A percentile compares a stretch with the other conserved stretches of the same genome.
Conservation (phyloP, 1,140 invertebrate genomes). For the Dolichoris vasculosae region DNA sequence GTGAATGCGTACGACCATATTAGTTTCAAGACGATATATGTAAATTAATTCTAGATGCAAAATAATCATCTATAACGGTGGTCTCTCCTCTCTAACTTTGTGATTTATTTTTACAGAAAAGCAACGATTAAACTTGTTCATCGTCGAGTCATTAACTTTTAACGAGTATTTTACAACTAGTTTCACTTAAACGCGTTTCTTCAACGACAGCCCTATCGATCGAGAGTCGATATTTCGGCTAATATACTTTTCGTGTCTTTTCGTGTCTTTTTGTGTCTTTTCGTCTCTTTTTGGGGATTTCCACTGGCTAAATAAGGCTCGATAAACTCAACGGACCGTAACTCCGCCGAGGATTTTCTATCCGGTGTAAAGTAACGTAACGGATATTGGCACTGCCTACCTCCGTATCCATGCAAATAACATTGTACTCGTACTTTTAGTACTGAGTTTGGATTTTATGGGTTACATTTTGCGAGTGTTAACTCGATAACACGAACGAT, state of each 20-base stretch:
- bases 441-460: neutral
- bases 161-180: slow-evolving; percentile 3
- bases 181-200: neutral
- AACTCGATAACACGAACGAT: neutral
- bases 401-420: neutral
- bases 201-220: neutral
- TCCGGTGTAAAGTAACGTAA: neutral
- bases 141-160: neutral
- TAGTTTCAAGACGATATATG: neutral
- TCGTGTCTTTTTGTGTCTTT: neutral
- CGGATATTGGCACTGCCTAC: neutral
- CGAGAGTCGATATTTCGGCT: neutral
- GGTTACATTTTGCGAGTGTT: neutral
- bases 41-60: slow-evolving; percentile 17
- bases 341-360: neutral
- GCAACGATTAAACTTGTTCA: neutral
- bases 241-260: neutral
- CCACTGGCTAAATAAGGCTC: neutral
- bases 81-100: neutral
- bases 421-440: neutral
- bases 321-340: neutral
- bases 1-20: neutral
- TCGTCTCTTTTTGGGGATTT: neutral
- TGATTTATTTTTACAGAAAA: neutral
- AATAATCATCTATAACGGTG: neutral